A percentile compares a stretch with the other conserved stretches of the same genome.
phyloP scores from a whole-genome alignment of 2,888 invertebrate genomes.

The Petrolisthes cinctipes region DNA sequence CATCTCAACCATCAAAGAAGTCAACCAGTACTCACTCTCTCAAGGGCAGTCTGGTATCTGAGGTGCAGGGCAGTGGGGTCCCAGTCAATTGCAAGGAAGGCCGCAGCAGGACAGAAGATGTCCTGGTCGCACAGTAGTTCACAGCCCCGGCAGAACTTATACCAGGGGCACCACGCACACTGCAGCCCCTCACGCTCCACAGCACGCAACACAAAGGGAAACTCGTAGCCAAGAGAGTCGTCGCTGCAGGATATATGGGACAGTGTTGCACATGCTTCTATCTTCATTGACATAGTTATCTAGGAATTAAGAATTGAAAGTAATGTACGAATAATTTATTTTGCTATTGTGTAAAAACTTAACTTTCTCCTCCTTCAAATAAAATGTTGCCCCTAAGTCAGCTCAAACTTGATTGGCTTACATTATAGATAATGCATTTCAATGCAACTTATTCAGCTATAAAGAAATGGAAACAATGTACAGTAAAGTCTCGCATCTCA shows the following conservation, averaged over 20 bases:
- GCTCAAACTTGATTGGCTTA: too few relatives aligned
- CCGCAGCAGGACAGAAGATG: conserved; percentile 67
- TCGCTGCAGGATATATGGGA: conserved; percentile 75
- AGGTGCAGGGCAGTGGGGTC: conserved; percentile 93
- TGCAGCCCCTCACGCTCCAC: conserved; percentile 81
- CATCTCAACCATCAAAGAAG: too few relatives aligned
- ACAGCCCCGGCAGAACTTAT: conserved; percentile 88
- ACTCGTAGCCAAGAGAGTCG: conserved; percentile 91
- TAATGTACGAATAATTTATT: not conserved
- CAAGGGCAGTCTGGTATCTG: conserved; percentile 84
- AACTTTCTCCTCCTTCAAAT: too few relatives aligned
- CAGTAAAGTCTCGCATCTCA: too few relatives aligned
- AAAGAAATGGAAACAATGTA: too few relatives aligned
- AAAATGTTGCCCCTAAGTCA: too few relatives aligned
- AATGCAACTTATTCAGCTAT: too few relatives aligned
- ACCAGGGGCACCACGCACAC: conserved; percentile 80
- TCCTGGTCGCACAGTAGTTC: conserved; percentile 78
- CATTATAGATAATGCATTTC: too few relatives aligned
- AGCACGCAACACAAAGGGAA: conserved; percentile 88
- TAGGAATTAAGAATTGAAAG: not conserved
- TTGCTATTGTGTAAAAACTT: too few relatives aligned
- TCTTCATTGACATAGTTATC: not conserved
- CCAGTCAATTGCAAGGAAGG: conserved; percentile 80
- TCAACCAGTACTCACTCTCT: conserved; percentile 73
- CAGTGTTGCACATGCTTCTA: not conserved